These are phyloP conservation scores for Thamnaconus septentrionalis DNA, from an alignment of 2,113 vertebrate species.

Conservation along the genomic window DNA sequence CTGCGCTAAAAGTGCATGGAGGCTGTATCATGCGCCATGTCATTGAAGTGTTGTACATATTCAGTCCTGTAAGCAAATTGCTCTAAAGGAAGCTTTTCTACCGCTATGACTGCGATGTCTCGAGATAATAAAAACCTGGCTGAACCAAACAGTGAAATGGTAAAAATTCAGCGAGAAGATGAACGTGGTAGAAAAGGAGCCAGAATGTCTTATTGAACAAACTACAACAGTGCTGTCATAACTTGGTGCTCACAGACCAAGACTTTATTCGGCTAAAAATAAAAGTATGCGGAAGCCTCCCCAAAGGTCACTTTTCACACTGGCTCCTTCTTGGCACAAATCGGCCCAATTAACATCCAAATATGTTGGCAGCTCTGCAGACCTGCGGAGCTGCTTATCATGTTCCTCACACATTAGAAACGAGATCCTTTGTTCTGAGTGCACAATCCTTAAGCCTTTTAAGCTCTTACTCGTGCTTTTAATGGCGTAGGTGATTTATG, in stretches of 20 bases:
- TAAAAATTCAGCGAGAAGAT: no score
- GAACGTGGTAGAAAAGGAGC: not conserved
- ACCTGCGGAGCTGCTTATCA: constrained; percentile 12
- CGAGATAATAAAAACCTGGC: no score
- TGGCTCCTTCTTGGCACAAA: constrained; percentile 9
- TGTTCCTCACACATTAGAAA: constrained; percentile 7
- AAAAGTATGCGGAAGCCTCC: not conserved
- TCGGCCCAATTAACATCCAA: constrained; percentile 31
- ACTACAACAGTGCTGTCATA: not conserved
- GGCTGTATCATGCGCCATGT: no score
- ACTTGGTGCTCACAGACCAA: not conserved
- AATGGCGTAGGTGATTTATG: constrained; percentile 24
- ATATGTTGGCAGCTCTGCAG: constrained; percentile 9
- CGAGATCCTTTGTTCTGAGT: constrained; percentile 6
- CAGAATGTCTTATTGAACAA: not conserved
- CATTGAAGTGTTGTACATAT: no score
- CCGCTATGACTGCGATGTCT: no score
- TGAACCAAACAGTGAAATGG: no score
- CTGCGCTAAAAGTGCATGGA: no score
- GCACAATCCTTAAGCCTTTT: not conserved
- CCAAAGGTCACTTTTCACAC: constrained; percentile 45
- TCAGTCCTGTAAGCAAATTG: no score
- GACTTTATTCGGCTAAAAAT: not conserved
- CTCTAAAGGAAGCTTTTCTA: no score
- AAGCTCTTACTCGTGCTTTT: not conserved